Percentiles rank a stretch among this genome's conserved stretches.
These are phyloP conservation scores for Atta colombica DNA, from an alignment of 1,140 invertebrate genomes.

Conservation along the genomic window DNA sequence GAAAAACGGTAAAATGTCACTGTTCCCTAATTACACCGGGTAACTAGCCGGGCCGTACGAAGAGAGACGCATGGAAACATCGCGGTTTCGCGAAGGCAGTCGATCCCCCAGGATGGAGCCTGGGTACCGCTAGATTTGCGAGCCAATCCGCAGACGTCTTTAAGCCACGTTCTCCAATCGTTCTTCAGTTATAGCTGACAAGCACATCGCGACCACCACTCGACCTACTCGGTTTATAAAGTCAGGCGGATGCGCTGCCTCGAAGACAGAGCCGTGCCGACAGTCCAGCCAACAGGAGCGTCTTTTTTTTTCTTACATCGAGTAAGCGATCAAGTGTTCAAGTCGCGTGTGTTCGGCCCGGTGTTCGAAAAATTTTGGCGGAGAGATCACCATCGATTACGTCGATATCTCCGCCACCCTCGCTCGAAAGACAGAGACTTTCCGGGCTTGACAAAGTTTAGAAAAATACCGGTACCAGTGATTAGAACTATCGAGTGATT, in stretches of 20 bases:
- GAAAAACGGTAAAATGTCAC: constrained; percentile 82
- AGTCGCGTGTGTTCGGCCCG: constrained; percentile 67
- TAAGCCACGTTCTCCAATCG: constrained; percentile 77
- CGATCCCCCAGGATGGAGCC: constrained; percentile 69
- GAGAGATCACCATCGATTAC: constrained; percentile 39
- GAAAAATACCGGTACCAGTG: constrained; percentile 46
- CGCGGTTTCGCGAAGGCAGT: constrained; percentile 62
- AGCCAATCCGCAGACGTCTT: constrained; percentile 78
- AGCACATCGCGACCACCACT: constrained; percentile 73
- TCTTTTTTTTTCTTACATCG: constrained; percentile 64
- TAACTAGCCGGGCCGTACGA: constrained; percentile 71
- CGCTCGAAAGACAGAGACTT: constrained; percentile 6
- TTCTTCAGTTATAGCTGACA: constrained; percentile 73
- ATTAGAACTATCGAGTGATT: constrained; percentile 67
- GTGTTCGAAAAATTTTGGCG: constrained; percentile 58
- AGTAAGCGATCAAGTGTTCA: constrained; percentile 43
- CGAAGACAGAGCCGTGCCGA: constrained; percentile 86
- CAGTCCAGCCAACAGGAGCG: constrained; percentile 83
- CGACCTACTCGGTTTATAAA: constrained; percentile 84
- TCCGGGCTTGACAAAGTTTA: constrained; percentile 36
- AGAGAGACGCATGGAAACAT: constrained; percentile 74
- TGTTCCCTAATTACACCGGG: constrained; percentile 80
- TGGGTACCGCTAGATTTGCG: constrained; percentile 81
- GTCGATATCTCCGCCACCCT: constrained; percentile 41
- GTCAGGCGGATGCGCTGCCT: constrained; percentile 82